These are phyloP conservation scores for Hydrophis major DNA, from an alignment of 2,797 vertebrate genomes.

Conservation along the genomic window DNA sequence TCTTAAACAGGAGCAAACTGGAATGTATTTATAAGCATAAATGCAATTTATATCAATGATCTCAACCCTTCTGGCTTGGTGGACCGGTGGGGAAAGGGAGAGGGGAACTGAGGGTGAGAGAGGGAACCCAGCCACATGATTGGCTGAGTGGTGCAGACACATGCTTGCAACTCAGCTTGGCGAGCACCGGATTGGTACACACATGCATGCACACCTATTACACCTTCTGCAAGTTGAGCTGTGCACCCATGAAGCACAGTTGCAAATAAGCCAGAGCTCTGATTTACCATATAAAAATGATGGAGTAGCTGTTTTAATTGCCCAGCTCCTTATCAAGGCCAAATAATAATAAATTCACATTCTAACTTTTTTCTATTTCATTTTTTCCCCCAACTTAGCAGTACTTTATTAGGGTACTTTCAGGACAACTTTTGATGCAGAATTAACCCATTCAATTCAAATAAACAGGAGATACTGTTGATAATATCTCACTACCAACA, in stretches of 20 bases:
- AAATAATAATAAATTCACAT: neutral
- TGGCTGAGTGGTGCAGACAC: neutral
- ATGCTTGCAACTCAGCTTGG: too few species aligned
- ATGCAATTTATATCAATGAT: neutral
- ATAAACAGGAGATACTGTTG: neutral
- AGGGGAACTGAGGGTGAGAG: too few species aligned
- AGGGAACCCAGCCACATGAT: neutral
- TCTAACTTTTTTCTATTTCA: neutral
- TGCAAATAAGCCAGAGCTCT: neutral
- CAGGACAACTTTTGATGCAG: neutral
- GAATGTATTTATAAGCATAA: neutral
- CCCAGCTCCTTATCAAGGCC: neutral
- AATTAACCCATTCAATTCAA: neutral
- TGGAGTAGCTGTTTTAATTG: neutral
- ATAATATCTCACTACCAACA: neutral
- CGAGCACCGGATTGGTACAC: too few species aligned
- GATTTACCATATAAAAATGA: neutral
- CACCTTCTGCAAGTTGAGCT: neutral
- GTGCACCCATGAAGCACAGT: neutral
- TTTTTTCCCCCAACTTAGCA: neutral
- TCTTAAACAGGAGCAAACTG: neutral
- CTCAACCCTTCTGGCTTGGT: neutral
- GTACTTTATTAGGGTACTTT: neutral
- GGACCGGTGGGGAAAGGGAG: rapidly evolving
- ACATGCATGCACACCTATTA: too few species aligned